Base-by-base conservation (phyloP, 2,113 vertebrate genomes). In the Neolamprologus ventralis region DNA sequence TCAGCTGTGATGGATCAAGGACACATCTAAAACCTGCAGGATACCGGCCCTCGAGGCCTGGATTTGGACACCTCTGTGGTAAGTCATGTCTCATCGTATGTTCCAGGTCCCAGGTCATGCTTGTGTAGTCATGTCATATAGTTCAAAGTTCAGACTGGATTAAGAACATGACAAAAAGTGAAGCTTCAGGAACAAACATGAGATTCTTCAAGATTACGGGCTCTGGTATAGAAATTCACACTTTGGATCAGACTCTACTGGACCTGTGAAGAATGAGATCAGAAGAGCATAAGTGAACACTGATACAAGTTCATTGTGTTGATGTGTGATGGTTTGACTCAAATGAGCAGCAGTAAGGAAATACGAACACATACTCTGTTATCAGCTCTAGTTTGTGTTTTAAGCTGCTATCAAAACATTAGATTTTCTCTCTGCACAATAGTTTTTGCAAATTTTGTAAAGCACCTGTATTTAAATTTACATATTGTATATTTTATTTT, bases 31-130 rank as follows among this genome's bases (percentile, higher is more conserved):
- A 55, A 5, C 11, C 11, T 55, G 53, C 6, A 55, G 53, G 11
- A 55, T 4, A 13, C 11, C 0, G 2, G 53, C 21, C 11, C 21
- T 55, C 1, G 0, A 23, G 53, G 53, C 21, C 53, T 55, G 2
- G 53, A 55, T 55, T 55, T 55, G 53, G 53, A 55, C 53, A 23
- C 21, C 21, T 13, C 53, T 55, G 19, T 53, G 51, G 51, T 54
- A 21, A 54, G 51, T 53, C 51, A 21, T 53, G 51, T 21, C 51
- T 54, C n/a, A 54, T 21, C 1, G 1, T 54, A 54, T 21, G 51
- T 21, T 54, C 51, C 51, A 54, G 51, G 51, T 54, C 19, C 51
- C 19, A 53, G 51, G 51, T 21, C n/a, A 54, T 21, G 51, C n/a
- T 54, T 54, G n/a, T 53, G 51, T 53, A 53, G 19, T 53, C 19